Percentiles rank a stretch among this genome's conserved stretches.
phyloP scores from a whole-genome alignment of 2,797 vertebrate genomes.

The Uromys caudimaculatus region DNA sequence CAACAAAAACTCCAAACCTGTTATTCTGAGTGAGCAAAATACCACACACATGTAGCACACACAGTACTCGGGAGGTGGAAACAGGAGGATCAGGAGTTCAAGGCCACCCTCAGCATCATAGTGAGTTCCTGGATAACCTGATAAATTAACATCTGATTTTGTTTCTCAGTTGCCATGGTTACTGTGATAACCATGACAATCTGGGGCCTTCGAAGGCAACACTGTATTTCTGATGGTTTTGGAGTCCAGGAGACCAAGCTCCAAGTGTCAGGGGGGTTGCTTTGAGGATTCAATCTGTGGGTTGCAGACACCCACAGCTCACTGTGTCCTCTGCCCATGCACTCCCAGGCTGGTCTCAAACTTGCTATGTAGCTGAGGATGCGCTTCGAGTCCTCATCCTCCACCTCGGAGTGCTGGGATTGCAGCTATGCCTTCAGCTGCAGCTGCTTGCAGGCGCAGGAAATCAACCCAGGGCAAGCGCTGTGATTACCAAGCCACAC shows the following conservation, averaged over 20 bases:
- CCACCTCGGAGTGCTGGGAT: not conserved
- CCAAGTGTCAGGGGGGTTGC: not conserved
- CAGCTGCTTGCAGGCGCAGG: not conserved
- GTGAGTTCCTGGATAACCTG: not conserved
- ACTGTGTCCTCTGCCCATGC: fast-evolving
- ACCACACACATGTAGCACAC: not conserved
- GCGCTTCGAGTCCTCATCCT: not conserved
- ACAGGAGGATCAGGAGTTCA: not conserved
- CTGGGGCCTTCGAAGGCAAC: not conserved
- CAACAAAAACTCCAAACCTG: not conserved
- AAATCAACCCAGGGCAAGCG: not conserved
- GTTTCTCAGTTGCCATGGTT: not conserved
- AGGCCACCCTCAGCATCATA: not conserved
- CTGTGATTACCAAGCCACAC: not conserved
- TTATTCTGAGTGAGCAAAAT: not conserved
- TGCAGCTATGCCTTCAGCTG: not conserved
- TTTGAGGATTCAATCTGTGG: not conserved
- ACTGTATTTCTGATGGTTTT: not conserved
- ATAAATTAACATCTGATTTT: not conserved
- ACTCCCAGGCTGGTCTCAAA: not conserved
- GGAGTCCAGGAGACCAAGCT: not conserved
- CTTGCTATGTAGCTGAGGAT: not conserved
- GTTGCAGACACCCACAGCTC: no score
- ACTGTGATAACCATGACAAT: not conserved
- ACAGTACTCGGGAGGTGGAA: not conserved